Percentiles rank a stretch among this genome's conserved stretches.
phyloP scores from a whole-genome alignment of 2,113 vertebrate species.

The Osmerus mordax region DNA sequence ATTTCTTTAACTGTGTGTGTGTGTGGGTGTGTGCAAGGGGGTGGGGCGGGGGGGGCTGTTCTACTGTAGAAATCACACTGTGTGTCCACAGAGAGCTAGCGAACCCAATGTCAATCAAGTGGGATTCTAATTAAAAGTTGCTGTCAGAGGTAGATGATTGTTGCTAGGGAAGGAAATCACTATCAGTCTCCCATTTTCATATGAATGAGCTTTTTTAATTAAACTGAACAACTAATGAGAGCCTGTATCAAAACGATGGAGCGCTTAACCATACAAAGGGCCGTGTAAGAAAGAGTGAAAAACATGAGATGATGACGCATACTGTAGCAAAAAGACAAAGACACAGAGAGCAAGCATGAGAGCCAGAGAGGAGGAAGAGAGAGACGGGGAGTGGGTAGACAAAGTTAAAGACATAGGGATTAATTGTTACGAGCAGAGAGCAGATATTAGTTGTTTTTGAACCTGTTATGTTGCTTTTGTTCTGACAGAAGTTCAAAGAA shows the following conservation, averaged over 20 bases:
- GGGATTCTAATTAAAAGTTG: constrained; percentile 84
- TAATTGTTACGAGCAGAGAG: constrained; percentile 58
- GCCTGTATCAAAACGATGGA: constrained; percentile 70
- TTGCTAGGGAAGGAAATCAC: constrained; percentile 81
- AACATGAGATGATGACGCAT: constrained; percentile 53
- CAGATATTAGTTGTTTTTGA: constrained; percentile 66
- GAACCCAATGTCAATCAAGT: constrained; percentile 59
- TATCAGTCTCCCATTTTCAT: constrained; percentile 86
- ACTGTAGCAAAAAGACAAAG: constrained; percentile 35
- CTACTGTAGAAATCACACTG: background rate
- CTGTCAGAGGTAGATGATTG: constrained; percentile 81
- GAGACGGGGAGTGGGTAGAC: background rate
- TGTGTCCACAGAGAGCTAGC: constrained; percentile 12
- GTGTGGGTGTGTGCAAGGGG: constrained; percentile 8
- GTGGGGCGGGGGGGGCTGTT: background rate
- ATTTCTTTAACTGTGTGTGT: constrained; percentile 11
- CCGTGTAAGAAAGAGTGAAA: constrained; percentile 47
- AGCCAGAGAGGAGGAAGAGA: constrained; percentile 6
- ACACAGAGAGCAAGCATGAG: constrained; percentile 24
- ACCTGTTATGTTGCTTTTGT: constrained; percentile 63
- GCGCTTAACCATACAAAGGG: constrained; percentile 53
- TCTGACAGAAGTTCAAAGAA: constrained; percentile 63
- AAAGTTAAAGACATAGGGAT: constrained; percentile 52
- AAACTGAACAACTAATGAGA: constrained; percentile 74
- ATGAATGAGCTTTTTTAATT: constrained; percentile 88